Evolutionary conservation across 2,888 invertebrate species (phyloP).

Genomic region (Branchipolynoe longqiensis): DNA sequence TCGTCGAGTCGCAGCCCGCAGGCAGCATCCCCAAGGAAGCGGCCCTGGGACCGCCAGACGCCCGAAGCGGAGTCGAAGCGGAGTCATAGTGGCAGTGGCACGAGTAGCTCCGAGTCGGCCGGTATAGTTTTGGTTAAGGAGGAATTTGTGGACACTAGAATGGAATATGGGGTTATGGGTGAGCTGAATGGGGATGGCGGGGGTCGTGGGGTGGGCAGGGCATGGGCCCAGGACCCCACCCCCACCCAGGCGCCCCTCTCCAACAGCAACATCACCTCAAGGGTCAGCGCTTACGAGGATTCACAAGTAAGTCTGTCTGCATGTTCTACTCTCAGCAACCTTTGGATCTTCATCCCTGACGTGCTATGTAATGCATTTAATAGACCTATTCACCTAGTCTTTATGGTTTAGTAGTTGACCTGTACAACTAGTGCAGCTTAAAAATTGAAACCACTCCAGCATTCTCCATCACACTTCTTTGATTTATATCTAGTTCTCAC

Average conservation of each 20-base stretch:
- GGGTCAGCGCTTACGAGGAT: neutral
- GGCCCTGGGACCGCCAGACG: slow-evolving; percentile 8
- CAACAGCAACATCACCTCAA: too few relatives aligned
- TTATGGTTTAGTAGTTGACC: too few relatives aligned
- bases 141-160: neutral
- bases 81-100: too few relatives aligned
- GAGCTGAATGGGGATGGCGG: slow-evolving; percentile 12
- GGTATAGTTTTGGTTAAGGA: neutral
- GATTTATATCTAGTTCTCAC: too few relatives aligned
- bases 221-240: too few relatives aligned
- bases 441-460: too few relatives aligned
- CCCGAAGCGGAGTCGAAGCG: slow-evolving; percentile 21
- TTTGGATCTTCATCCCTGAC: too few relatives aligned
- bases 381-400: neutral
- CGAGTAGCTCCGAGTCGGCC: slow-evolving; percentile 14
- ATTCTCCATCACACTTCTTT: too few relatives aligned
- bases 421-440: too few relatives aligned
- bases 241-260: too few relatives aligned
- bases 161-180: neutral
- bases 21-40: slow-evolving; percentile 21
- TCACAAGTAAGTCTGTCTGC: slow-evolving; percentile 13
- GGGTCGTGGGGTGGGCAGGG: neutral
- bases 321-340: neutral
- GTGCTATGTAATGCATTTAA: too few relatives aligned
- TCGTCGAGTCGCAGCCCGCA: too few relatives aligned